These are phyloP conservation scores for Lordiphosa collinella DNA, from an alignment of 1,140 invertebrate species.

Conservation along the genomic window DNA sequence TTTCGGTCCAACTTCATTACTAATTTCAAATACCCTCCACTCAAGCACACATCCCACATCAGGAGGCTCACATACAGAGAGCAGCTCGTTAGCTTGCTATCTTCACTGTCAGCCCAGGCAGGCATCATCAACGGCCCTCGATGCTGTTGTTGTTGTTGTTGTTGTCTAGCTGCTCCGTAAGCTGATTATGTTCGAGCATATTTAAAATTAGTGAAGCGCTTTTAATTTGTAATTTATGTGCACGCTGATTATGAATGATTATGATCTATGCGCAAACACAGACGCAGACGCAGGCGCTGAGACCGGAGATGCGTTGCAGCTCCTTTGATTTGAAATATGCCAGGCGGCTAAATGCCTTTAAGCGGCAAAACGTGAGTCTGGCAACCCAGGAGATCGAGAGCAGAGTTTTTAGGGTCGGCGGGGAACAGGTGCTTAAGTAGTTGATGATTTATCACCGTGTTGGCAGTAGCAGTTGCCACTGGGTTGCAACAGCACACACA, in stretches of 20 bases:
- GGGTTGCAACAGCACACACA: slow-evolving; percentile 41
- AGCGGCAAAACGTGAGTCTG: slow-evolving; percentile 57
- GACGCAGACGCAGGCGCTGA: slow-evolving; percentile 9
- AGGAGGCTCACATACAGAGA: slow-evolving; percentile 12
- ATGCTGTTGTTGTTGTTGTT: slow-evolving; percentile 16
- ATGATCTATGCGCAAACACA: slow-evolving; percentile 75
- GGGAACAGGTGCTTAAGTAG: slow-evolving; percentile 51
- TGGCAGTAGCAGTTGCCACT: slow-evolving; percentile 45
- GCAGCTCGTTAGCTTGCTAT: slow-evolving; percentile 72
- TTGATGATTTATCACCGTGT: slow-evolving; percentile 69
- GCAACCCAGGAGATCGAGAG: slow-evolving; percentile 20
- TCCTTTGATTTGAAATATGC: slow-evolving; percentile 73
- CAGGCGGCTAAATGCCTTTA: slow-evolving; percentile 72
- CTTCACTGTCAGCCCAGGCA: slow-evolving; percentile 56
- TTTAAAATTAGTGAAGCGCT: slow-evolving; percentile 78
- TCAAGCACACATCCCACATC: slow-evolving; percentile 21
- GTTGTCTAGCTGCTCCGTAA: slow-evolving; percentile 34
- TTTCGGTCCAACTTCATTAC: background rate
- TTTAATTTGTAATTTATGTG: slow-evolving; percentile 78
- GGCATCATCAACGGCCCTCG: slow-evolving; percentile 16
- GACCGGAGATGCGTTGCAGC: slow-evolving; percentile 19
- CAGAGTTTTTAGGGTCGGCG: slow-evolving; percentile 3
- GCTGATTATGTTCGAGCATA: slow-evolving; percentile 78
- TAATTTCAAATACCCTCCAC: slow-evolving; percentile 18
- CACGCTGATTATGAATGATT: slow-evolving; percentile 77